A percentile compares a stretch with the other conserved stretches of the same genome.
These are phyloP conservation scores for Anthopleura sola DNA, from an alignment of 64 coral and sea anemone species.

Conservation along the genomic window DNA sequence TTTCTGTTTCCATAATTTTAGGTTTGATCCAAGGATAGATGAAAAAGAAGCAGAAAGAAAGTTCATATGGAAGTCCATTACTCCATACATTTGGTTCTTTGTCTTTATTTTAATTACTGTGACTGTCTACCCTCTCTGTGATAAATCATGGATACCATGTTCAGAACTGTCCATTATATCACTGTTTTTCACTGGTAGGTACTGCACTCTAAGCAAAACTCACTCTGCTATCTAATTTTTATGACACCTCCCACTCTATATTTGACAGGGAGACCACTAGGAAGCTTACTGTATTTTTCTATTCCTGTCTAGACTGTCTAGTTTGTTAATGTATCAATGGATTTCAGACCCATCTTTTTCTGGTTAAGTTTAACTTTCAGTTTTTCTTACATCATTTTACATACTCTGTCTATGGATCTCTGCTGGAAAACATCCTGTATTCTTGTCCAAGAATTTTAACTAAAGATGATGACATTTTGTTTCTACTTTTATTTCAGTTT, in stretches of 20 bases:
- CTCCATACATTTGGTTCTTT: conserved; percentile 75
- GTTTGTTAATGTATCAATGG: no score
- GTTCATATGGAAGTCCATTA: conserved; percentile 77
- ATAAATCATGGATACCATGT: conserved; percentile 77
- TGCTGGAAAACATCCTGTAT: no score
- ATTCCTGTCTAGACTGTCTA: no score
- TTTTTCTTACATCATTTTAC: no score
- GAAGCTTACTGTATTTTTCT: no score
- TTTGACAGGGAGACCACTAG: no score
- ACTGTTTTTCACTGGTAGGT: conserved; percentile 75
- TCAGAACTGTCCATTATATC: conserved; percentile 76
- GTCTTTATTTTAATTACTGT: conserved; percentile 54
- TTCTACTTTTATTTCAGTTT: conserved; percentile 38
- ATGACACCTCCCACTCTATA: no score
- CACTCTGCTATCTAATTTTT: no score
- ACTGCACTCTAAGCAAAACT: background rate
- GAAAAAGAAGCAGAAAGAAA: conserved; percentile 62
- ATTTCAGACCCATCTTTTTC: no score
- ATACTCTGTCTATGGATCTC: no score
- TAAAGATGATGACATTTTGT: background rate
- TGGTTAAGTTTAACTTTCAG: no score
- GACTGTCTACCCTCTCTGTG: conserved; percentile 66
- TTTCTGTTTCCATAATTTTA: background rate
- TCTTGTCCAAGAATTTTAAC: no score
- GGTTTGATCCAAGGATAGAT: conserved; percentile 77